Conservation (phyloP, 2,113 vertebrate species). For the Marmota monax region DNA sequence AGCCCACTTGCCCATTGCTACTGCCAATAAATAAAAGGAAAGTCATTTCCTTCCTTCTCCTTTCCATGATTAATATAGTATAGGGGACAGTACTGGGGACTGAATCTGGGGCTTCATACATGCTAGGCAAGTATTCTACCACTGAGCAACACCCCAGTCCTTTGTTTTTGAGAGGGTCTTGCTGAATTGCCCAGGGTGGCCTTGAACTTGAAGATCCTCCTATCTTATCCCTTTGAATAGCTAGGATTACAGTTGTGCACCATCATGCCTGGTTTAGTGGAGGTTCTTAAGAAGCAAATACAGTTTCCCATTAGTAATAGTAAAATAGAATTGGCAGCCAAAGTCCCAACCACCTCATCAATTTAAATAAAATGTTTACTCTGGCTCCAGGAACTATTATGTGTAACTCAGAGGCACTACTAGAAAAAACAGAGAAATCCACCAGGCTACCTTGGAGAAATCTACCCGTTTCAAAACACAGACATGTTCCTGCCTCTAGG, state of each 20-base stretch:
- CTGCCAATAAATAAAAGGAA: neutral
- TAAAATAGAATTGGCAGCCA: neutral
- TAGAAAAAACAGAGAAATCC: neutral
- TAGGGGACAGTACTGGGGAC: too few species aligned
- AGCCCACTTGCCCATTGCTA: neutral
- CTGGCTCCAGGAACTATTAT: neutral
- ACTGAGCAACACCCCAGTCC: too few species aligned
- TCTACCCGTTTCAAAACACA: neutral
- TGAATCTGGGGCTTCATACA: too few species aligned
- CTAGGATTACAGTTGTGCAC: neutral
- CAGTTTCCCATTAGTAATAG: neutral
- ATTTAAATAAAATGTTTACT: constrained; percentile 15
- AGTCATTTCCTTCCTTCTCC: neutral
- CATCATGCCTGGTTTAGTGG: neutral
- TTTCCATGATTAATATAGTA: neutral
- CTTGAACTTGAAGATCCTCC: neutral
- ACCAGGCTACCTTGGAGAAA: neutral
- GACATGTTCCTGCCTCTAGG: neutral
- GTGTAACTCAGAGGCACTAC: neutral
- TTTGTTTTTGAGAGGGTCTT: too few species aligned
- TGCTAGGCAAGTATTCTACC: too few species aligned
- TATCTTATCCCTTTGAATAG: neutral
- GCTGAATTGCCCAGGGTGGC: too few species aligned
- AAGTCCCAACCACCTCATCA: neutral
- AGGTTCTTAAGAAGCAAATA: neutral